Evolutionary conservation across 2,113 vertebrate genomes (phyloP).

Genomic region (Budorcas taxicolor): DNA sequence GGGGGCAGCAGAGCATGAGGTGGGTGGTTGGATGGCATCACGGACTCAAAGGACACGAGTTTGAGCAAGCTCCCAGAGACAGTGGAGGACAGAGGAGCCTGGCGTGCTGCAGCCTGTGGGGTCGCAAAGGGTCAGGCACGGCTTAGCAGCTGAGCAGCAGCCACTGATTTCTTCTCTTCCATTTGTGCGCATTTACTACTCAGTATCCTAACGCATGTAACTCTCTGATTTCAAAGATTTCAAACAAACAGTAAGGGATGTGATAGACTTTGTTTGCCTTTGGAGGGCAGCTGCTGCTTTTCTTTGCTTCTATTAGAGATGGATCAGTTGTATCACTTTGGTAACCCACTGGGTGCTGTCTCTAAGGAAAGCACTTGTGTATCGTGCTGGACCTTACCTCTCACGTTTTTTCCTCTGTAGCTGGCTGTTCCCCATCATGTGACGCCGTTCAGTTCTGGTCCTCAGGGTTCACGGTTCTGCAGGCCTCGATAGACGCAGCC

Average conservation of each 20-base stretch:
- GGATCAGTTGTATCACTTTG: background rate
- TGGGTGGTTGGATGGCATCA: background rate
- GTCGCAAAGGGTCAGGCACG: fast-evolving
- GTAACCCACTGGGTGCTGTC: background rate
- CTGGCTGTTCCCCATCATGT: constrained; percentile 82
- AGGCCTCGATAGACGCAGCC: constrained; percentile 90
- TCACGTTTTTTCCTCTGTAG: constrained; percentile 51
- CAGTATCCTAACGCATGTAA: background rate
- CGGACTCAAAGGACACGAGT: background rate
- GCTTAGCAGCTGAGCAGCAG: background rate
- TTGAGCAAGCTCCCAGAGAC: background rate
- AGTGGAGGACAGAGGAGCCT: background rate
- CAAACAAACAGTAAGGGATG: background rate
- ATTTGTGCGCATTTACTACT: background rate
- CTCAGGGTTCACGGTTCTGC: constrained; percentile 89
- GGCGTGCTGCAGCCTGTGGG: fast-evolving
- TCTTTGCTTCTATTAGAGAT: background rate
- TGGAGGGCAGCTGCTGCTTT: background rate
- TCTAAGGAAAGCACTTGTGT: background rate
- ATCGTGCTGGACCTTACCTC: background rate
- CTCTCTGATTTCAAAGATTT: background rate
- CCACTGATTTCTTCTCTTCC: background rate
- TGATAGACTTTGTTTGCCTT: background rate
- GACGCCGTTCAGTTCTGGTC: constrained; percentile 90
- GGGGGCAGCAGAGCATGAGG: background rate